These are phyloP conservation scores for Sitta europaea DNA, from an alignment of 2,113 vertebrate genomes.

Conservation along the genomic window DNA sequence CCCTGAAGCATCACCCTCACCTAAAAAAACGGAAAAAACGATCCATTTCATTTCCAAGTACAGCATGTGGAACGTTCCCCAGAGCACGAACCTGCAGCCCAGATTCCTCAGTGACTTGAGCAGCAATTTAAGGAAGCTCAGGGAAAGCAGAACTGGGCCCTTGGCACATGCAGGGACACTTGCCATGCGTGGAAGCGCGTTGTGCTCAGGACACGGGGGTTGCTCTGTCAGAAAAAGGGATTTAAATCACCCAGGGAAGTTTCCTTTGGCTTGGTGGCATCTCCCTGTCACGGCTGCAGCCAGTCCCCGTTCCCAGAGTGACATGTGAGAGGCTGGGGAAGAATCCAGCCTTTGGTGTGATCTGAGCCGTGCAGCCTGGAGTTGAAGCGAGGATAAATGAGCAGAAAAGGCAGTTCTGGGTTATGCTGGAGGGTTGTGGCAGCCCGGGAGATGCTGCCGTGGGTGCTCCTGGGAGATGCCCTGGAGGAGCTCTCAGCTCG, in stretches of 20 bases:
- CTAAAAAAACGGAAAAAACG: accelerated
- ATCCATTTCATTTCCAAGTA: accelerated
- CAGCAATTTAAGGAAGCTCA: neutral
- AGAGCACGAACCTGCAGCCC: neutral
- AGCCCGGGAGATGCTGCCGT: neutral
- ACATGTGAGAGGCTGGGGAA: neutral
- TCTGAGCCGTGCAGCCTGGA: neutral
- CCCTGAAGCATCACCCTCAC: neutral
- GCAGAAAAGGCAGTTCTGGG: neutral
- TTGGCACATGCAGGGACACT: accelerated
- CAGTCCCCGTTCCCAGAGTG: neutral
- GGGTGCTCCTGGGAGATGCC: neutral
- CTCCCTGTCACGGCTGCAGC: accelerated
- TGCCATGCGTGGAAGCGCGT: accelerated
- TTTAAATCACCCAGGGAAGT: neutral
- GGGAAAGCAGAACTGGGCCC: neutral
- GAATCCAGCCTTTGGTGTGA: neutral
- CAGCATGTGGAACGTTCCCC: neutral
- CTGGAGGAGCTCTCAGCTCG: neutral
- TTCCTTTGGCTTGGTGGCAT: neutral
- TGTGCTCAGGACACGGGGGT: neutral
- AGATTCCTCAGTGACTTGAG: neutral
- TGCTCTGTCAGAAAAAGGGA: neutral
- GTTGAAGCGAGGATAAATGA: neutral
- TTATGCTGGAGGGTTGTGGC: neutral